Evolutionary conservation across 2,113 vertebrate species (phyloP), one percentile per base, ranked within the genome.

Genomic region (Hydrolagus affinis): DNA sequence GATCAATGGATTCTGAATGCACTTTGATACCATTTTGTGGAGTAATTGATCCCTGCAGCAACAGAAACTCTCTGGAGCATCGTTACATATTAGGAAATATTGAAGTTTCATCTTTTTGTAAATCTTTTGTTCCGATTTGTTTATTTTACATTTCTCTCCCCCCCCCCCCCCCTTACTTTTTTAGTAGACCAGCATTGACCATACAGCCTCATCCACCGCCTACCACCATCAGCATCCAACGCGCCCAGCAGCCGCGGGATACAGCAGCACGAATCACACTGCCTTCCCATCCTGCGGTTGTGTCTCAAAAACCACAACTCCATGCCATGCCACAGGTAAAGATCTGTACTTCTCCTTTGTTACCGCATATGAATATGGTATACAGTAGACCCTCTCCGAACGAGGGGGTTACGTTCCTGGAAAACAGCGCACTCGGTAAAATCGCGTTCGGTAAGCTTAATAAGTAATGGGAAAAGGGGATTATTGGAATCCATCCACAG

Each of bases 311-410:
- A 83, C 94, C 95, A 60, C 98, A 97, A 91, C 93, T 96, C 0
- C 97, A 98, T 89, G 93, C 96, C 8, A 95, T 98, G 94, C 91
- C 96, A 9, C 98, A 98, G 95, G 98, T 98, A 86, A 69, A 25
- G 23, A 75, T 4, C 87, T 66, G 8, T 4, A 69, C 28, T 12
- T 30, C 19, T 11, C 25, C 64, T 62, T 14, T 12, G 44, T 57
- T 59, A 14, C 44, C 4, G 14, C 3, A 28, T 21, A 19, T 21
- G 8, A 57, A 1, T 83, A 30, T 10, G 60, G 12, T 66, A 15
- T 60, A 80, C 19, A 30, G 25, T 11, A 8, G n/a, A n/a, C n/a
- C n/a, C n/a, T n/a, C n/a, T n/a, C n/a, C n/a, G n/a, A n/a, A n/a
- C n/a, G n/a, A n/a, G n/a, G n/a, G n/a, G n/a, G n/a, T n/a, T n/a